Base-by-base conservation (phyloP, 1,140 invertebrate species). In the Gerris buenoi region DNA sequence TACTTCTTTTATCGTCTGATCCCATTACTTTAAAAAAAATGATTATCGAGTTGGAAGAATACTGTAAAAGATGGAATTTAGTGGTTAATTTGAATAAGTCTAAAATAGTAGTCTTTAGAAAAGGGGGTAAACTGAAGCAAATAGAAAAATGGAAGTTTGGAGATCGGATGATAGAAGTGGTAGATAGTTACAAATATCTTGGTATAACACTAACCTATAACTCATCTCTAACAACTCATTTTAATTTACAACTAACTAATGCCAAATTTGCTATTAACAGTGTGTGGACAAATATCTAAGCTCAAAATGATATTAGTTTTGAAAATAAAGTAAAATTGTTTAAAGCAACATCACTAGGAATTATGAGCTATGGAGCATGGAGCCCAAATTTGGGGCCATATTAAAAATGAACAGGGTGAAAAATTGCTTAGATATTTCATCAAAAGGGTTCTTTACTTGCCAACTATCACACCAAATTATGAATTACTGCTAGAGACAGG, bases 31-130 rank as follows among this genome's bases (percentile, higher is more conserved):
- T 73, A 25, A 57, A 64, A 61, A 64, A 63, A 64, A 68, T 66
- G 46, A 33, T 71, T 2, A 65, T 15, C 13, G 60, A 61, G 1
- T 15, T 73, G 23, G 33, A 67, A 56, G 62, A 72, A 46, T 73
- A 71, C 64, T 71, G 69, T 60, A 26, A 27, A 2, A 1, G 25
- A 0, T 70, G 64, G 28, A 59, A 62, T 13, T 61, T 70, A 46
- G 67, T 26, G 25, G 68, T 71, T 0, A 73, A 73, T 27, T 29
- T 65, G 1, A 70, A 69, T 15, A 73, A 73, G 67, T 71, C 69
- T 5, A 71, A 70, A 57, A 68, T 71, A 63, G 25, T 72, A 18
- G 67, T 70, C 27, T 73, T 71, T 57, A 67, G 65, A 64, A 65
- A 65, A n/a, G 68, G 70, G 0, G 68, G 72, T 2, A 66, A 59